These are phyloP conservation scores for Baccha elongata DNA, from an alignment of 2,888 invertebrate species.

Conservation along the genomic window DNA sequence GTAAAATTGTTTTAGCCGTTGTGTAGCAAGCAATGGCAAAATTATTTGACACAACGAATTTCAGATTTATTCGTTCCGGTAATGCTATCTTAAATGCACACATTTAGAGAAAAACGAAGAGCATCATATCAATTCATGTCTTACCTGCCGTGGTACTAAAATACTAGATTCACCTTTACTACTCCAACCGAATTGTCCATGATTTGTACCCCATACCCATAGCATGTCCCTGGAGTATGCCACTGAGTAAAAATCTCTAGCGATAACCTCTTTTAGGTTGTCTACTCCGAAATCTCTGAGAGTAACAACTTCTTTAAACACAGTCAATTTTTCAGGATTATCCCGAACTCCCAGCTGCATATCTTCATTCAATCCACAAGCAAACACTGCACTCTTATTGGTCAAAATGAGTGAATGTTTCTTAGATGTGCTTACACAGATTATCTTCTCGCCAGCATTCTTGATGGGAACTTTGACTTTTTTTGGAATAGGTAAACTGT, in stretches of 20 bases:
- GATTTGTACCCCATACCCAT: constrained; percentile 92
- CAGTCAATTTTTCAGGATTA: constrained; percentile 81
- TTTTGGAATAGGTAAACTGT: constrained; percentile 80
- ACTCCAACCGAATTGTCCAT: constrained; percentile 88
- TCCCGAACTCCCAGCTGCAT: constrained; percentile 86
- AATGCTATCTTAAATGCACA: constrained; percentile 76
- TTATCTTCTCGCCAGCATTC: constrained; percentile 78
- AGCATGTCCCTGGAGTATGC: constrained; percentile 85
- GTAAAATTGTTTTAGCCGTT: constrained; percentile 76
- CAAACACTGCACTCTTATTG: constrained; percentile 81
- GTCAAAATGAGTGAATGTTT: constrained; percentile 81
- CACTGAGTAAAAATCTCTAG: constrained; percentile 89
- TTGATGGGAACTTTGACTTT: constrained; percentile 78
- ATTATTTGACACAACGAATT: constrained; percentile 81
- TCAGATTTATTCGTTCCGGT: constrained; percentile 76
- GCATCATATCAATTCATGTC: too few species aligned
- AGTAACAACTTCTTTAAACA: constrained; percentile 79
- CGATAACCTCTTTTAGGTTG: constrained; percentile 84
- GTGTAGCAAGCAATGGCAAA: constrained; percentile 79
- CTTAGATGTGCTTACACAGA: constrained; percentile 79
- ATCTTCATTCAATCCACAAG: constrained; percentile 86
- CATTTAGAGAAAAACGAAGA: not conserved
- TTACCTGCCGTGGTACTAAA: constrained; percentile 77
- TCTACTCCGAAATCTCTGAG: constrained; percentile 81
- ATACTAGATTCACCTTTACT: constrained; percentile 74